Base-by-base conservation (phyloP, 2,113 vertebrate species). In the Galemys pyrenaicus region DNA sequence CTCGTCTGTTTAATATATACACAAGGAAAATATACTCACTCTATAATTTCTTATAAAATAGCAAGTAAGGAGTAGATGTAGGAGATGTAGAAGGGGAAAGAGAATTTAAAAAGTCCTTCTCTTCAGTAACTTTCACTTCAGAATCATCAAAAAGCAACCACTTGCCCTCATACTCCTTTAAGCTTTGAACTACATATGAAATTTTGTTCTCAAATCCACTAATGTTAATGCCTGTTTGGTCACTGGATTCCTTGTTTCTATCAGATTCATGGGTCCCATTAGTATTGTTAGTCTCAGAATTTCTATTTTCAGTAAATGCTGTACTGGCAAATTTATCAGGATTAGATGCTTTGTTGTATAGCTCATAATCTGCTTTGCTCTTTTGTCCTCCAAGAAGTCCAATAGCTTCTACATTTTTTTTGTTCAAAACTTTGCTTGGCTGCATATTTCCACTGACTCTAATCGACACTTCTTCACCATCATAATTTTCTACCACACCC, bases 71-170 rank as follows among this genome's bases (percentile, higher is more conserved):
- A 44, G 99, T 99, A 22, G 99, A 99, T 0, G 99, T 99, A 26
- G 99, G 99, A 17, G 98, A 98, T 0, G 98, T 99, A 6, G 99
- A 98, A 0, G 99, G 99, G 60, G 99, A 99, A 90, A 99, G 99
- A 46, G 99, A 98, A 96, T 98, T 99, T 92, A 99, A 96, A 75
- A 99, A 99, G 89, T 99, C 99, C 68, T 99, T 99, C 98, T 99
- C 99, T 93, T 99, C 99, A 13, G 98, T 99, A 81, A 99, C 97
- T 96, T 99, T 99, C 95, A 99, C 99, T 96, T 99, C 99, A 0
- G 99, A 99, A 95, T 99, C 99, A 39, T 99, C 99, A 28, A 99
- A 99, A 88, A 99, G 98, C 98, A 99, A 91, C 99, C 99, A 99
- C 92, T 99, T 99, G 0, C 99, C 99, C 96, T 99, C 99, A 6